Percentiles rank a stretch among this genome's conserved stretches.
Conservation (phyloP, 1,140 invertebrate genomes). For the Trichonephila inaurata region DNA sequence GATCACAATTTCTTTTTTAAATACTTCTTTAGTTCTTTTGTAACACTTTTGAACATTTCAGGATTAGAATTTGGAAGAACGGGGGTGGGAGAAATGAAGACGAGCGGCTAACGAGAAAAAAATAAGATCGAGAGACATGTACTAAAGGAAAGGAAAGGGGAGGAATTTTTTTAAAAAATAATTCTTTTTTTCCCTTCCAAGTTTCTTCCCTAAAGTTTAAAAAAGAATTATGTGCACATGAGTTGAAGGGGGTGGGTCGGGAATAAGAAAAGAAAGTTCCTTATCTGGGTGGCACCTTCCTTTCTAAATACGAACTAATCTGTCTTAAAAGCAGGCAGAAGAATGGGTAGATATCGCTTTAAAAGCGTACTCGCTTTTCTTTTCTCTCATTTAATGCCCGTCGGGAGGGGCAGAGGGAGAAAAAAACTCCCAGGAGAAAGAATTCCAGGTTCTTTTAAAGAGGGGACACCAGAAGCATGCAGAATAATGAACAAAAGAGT, state of each 20-base stretch:
- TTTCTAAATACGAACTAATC: conserved; percentile 76
- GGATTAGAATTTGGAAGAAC: conserved; percentile 69
- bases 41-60: conserved; percentile 76
- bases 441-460: conserved; percentile 41
- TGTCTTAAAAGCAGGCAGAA: conserved; percentile 74
- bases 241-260: conserved; percentile 17
- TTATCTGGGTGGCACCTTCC: conserved; percentile 71
- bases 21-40: conserved; percentile 68
- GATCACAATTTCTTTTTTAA: conserved; percentile 30
- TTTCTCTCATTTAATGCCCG: conserved; percentile 48
- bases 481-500: conserved; percentile 68
- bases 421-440: conserved; percentile 33
- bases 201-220: conserved; percentile 58
- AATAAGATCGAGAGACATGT: conserved; percentile 60
- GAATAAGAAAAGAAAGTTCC: conserved; percentile 66
- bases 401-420: not conserved
- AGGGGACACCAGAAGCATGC: not conserved
- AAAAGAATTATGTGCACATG: conserved; percentile 72
- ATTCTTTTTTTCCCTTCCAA: conserved; percentile 11
- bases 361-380: conserved; percentile 46
- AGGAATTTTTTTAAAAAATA: not conserved
- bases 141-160: not conserved
- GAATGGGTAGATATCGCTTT: conserved; percentile 59
- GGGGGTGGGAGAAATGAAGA: conserved; percentile 30
- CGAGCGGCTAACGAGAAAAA: conserved; percentile 75